Conservation (phyloP, 2,797 vertebrate species). For the Pyrrhura leucotis region DNA sequence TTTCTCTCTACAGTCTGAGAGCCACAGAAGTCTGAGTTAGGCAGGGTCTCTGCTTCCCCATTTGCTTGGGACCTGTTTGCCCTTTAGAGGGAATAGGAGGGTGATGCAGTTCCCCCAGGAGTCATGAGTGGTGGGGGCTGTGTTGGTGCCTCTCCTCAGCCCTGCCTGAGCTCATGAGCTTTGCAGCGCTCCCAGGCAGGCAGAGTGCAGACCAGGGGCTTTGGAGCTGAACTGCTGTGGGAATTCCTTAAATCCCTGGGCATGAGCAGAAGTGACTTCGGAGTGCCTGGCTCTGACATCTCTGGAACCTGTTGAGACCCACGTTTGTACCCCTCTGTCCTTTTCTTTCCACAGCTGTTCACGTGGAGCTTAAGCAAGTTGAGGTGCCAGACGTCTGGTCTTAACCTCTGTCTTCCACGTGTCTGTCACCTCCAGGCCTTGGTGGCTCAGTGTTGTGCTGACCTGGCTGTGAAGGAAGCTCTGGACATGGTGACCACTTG, state of each 20-base stretch:
- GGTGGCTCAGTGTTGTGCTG: background rate
- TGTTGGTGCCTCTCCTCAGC: background rate
- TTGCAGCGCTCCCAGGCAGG: background rate
- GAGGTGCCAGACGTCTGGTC: background rate
- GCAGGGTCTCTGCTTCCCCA: background rate
- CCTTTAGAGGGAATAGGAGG: background rate
- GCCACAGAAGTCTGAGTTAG: background rate
- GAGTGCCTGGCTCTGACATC: background rate
- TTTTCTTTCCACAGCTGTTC: background rate
- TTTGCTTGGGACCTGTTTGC: background rate
- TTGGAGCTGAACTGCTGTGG: background rate
- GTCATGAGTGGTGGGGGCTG: background rate
- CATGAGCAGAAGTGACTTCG: background rate
- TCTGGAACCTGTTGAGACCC: background rate
- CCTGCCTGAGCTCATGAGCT: background rate
- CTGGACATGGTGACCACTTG: background rate
- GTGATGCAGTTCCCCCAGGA: fast-evolving
- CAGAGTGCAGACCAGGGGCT: fast-evolving
- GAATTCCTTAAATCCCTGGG: background rate
- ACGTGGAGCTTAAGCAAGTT: background rate
- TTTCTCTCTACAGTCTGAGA: background rate
- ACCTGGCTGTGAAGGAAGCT: background rate
- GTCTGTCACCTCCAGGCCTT: background rate
- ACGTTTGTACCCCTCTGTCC: background rate
- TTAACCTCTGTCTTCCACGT: background rate